Conservation (phyloP, 2,113 vertebrate species). For the Gasterosteus aculeatus region DNA sequence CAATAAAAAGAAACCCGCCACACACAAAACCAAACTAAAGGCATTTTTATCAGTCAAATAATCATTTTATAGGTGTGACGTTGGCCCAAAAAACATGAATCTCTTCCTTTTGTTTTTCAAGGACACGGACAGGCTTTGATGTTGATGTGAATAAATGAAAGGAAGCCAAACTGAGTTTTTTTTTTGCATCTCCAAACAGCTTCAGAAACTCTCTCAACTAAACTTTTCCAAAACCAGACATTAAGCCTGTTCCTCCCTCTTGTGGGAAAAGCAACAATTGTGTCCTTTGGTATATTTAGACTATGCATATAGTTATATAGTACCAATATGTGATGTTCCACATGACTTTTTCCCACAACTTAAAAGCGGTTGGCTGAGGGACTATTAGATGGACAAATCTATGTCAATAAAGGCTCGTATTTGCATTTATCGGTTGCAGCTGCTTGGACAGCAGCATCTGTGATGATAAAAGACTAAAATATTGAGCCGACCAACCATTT, state of each 20-base stretch:
- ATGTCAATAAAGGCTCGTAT: background rate
- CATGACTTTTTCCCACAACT: background rate
- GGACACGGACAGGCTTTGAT: slow-evolving; percentile 75
- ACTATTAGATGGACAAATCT: background rate
- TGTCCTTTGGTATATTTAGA: background rate
- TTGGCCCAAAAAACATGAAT: background rate
- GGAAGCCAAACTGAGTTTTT: slow-evolving; percentile 68
- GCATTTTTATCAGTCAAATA: background rate
- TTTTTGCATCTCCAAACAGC: background rate
- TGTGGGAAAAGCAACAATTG: background rate
- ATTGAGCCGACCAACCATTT: slow-evolving; percentile 42
- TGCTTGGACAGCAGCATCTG: slow-evolving; percentile 42
- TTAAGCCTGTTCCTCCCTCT: background rate
- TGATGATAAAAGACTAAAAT: slow-evolving; percentile 32
- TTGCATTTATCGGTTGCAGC: background rate
- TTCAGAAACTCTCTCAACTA: background rate
- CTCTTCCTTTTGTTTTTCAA: background rate
- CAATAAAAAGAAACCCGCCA: background rate
- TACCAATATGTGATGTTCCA: background rate
- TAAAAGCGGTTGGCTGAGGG: background rate
- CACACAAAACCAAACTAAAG: background rate
- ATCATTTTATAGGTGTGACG: background rate
- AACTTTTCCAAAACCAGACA: background rate
- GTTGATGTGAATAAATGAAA: slow-evolving; percentile 80
- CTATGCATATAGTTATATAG: too few species aligned